Percentiles rank a stretch among this genome's conserved stretches.
Conservation (phyloP, 2,888 invertebrate species). For the Folsomia candida region DNA sequence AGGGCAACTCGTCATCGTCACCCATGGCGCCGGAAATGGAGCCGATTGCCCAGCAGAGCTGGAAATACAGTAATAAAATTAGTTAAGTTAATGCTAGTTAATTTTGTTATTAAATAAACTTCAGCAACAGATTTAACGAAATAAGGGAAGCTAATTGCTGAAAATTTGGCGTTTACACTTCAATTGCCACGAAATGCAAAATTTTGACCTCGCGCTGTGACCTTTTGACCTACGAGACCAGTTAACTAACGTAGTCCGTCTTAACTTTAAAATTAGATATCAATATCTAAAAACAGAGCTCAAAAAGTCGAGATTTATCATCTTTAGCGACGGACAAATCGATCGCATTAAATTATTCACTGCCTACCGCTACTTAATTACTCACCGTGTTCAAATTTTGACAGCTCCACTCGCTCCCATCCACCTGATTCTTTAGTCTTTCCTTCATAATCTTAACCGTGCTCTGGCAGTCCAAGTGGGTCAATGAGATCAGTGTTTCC, state of each 20-base stretch:
- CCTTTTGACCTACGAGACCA: too few relatives aligned
- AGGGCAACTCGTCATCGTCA: constrained; percentile 98
- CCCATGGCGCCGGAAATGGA: constrained; percentile 98
- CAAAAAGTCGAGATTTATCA: too few relatives aligned
- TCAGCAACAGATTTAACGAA: not conserved
- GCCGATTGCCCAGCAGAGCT: constrained; percentile 98
- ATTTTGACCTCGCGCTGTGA: too few relatives aligned
- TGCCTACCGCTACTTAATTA: too few relatives aligned
- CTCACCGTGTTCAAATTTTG: constrained; percentile 91
- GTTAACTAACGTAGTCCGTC: too few relatives aligned
- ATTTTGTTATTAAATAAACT: not conserved
- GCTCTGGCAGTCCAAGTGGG: constrained; percentile 96
- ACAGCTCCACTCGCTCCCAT: constrained; percentile 99
- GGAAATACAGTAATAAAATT: constrained; percentile 49
- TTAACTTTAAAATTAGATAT: too few relatives aligned
- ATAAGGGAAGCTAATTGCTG: not conserved
- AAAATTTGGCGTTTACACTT: not conserved
- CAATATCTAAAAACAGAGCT: too few relatives aligned
- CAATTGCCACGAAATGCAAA: not conserved
- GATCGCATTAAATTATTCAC: too few relatives aligned
- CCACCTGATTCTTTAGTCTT: constrained; percentile 96
- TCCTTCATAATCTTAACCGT: constrained; percentile 99
- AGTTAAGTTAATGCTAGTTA: not conserved
- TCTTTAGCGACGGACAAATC: too few relatives aligned
- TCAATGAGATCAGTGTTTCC: constrained; percentile 95